Percentiles rank a stretch among this genome's conserved stretches.
phyloP scores from a whole-genome alignment of 2,888 invertebrate species.

The Phytoseiulus persimilis region DNA sequence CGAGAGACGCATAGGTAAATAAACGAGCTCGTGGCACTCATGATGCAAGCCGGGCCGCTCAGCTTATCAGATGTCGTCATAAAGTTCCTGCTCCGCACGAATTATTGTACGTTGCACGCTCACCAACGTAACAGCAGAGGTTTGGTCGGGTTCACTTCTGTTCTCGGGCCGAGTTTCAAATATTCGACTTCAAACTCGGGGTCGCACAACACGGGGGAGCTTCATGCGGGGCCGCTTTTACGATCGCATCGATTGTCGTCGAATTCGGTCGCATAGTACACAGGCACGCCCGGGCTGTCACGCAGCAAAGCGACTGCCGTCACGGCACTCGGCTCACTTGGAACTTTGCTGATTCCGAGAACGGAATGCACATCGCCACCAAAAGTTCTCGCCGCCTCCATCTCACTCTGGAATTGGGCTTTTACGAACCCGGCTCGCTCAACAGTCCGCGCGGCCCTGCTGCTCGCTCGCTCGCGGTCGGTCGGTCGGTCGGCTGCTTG shows the following conservation, averaged over 20 bases:
- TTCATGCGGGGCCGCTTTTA: neutral
- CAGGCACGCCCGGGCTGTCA: neutral
- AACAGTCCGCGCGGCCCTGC: neutral
- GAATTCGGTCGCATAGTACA: neutral
- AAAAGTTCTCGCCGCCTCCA: neutral
- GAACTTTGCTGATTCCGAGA: neutral
- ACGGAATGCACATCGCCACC: neutral
- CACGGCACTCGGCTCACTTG: neutral
- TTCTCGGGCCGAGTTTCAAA: neutral
- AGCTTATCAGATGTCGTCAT: neutral
- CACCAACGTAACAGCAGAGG: neutral
- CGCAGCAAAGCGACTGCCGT: neutral
- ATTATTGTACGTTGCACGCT: neutral
- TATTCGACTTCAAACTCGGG: neutral
- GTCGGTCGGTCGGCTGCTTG: neutral
- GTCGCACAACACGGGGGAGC: neutral
- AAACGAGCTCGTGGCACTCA: neutral
- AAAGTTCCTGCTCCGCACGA: neutral
- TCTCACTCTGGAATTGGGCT: neutral
- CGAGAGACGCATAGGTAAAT: neutral
- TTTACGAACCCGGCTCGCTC: neutral
- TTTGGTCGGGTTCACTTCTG: neutral
- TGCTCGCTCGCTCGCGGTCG: neutral
- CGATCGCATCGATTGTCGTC: conserved; percentile 5
- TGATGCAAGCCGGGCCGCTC: neutral